phyloP scores from a whole-genome alignment of 2,888 invertebrate species.

The Ochlodes sylvanus region DNA sequence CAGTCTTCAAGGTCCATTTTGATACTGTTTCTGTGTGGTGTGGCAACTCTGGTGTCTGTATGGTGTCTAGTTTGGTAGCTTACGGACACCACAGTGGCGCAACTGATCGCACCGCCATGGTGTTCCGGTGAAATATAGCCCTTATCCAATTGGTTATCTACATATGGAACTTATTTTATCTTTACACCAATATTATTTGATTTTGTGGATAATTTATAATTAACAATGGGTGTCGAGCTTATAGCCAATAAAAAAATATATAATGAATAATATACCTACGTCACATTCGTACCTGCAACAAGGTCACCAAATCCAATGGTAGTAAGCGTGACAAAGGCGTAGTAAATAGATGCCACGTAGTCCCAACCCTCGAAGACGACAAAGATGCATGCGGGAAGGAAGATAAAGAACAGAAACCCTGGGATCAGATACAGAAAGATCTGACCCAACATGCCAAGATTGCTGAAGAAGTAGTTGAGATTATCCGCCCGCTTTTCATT shows the following conservation, averaged over 20 bases:
- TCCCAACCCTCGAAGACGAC: slow-evolving; percentile 94
- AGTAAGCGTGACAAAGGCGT: slow-evolving; percentile 93
- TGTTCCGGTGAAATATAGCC: no score
- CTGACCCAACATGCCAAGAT: slow-evolving; percentile 90
- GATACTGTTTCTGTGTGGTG: no score
- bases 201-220: no score
- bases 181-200: no score
- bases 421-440: slow-evolving; percentile 94
- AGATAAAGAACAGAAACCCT: slow-evolving; percentile 94
- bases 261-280: background rate
- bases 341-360: slow-evolving; percentile 93
- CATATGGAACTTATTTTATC: no score
- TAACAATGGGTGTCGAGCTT: no score
- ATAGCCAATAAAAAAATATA: background rate
- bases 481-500: slow-evolving; percentile 85
- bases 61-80: no score
- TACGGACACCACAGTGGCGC: no score
- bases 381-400: slow-evolving; percentile 93
- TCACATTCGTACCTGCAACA: slow-evolving; percentile 88
- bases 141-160: no score
- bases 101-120: no score
- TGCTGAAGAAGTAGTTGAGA: slow-evolving; percentile 87
- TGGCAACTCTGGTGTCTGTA: no score
- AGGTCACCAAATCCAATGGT: slow-evolving; percentile 97
- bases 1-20: no score